Base-by-base conservation (phyloP, 2,797 vertebrate genomes). In the Anabacerthia variegaticeps region DNA sequence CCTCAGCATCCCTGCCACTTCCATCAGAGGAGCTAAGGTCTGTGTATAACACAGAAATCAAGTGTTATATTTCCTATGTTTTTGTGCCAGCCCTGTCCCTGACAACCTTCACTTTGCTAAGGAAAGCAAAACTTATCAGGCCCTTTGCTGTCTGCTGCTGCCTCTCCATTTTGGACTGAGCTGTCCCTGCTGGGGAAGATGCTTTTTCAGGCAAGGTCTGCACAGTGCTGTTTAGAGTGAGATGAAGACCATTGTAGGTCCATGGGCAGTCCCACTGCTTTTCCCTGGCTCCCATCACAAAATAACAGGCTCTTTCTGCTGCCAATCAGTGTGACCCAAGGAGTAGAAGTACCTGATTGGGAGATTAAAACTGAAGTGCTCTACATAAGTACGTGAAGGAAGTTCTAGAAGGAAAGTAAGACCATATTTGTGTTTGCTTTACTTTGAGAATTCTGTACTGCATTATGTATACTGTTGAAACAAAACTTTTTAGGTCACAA, bases 11-110 rank as follows among this genome's bases (percentile, higher is more conserved):
- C 28, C 41, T 69, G 18, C 13, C 26, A 32, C 24, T 41, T 7
- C 1, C 30, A 15, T 37, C 27, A 16, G 6, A 48, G 34, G 24
- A 76, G 8, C 56, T 43, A 26, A 43, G 14, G 19, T 46, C 23
- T n/a, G 26, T 27, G 2, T 1, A 1, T 11, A 48, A 37, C 1
- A 1, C 1, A 3, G 36, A 85, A 94, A 83, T 23, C 24, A 26
- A 41, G 7, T 6, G 18, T 12, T 19, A 4, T 69, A 4, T 46
- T 61, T 82, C 12, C 15, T 55, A 16, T 20, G 6, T 23, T 66
- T 87, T 20, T 63, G 14, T 5, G 11, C 55, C 46, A 67, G 4
- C 46, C 23, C 5, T 22, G 44, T 55, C 48, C 39, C 10, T 46
- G 30, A 36, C 27, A 74, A 21, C 22, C 12, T 19, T 61, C 4